Base-by-base conservation (phyloP, 2,113 vertebrate species). In the Gobius niger region DNA sequence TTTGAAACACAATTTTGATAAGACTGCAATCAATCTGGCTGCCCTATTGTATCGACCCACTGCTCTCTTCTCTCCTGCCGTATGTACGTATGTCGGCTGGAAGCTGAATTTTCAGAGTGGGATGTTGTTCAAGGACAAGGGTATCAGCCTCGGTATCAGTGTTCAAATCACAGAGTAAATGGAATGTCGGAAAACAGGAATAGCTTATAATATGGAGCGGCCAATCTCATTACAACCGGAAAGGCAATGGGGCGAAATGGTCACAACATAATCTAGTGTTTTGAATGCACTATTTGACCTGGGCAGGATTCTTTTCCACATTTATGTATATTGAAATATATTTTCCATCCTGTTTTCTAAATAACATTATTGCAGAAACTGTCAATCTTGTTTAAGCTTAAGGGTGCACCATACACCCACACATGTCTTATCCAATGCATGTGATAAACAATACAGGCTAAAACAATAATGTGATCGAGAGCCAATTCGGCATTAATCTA, bases 381-480 rank as follows among this genome's bases (percentile, higher is more conserved):
- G 80, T 50, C 65, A 72, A 74, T 80, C 66, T 72, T 63, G 19
- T 14, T 40, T n/a, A n/a, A 44, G 72, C 77, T 90, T 76, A 49
- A 82, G 81, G 87, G 79, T 79, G 82, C 81, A 81, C 85, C 87
- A 40, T n/a, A 60, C 34, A 1, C 57, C 57, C 85, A 85, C 87
- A 80, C 78, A 15, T 59, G 77, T 82, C 69, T 75, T 50, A 66
- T 76, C 60, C 76, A 84, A 72, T 73, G 61, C 70, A 44, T 46
- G 72, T 9, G 9, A 62, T 46, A 44, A 44, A 62, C 60, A 62
- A 44, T 44, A 63, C 10, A n/a, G 10, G 15, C 46, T 11, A 80
- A 70, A 86, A 81, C 47, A 74, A 63, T 64, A 49, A 7, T 15
- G 57, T 70, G 65, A 85, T 65, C 41, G 65, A 42, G 34, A 40